phyloP scores from a whole-genome alignment of 2,888 invertebrate genomes.

The Epinotia bilunana region DNA sequence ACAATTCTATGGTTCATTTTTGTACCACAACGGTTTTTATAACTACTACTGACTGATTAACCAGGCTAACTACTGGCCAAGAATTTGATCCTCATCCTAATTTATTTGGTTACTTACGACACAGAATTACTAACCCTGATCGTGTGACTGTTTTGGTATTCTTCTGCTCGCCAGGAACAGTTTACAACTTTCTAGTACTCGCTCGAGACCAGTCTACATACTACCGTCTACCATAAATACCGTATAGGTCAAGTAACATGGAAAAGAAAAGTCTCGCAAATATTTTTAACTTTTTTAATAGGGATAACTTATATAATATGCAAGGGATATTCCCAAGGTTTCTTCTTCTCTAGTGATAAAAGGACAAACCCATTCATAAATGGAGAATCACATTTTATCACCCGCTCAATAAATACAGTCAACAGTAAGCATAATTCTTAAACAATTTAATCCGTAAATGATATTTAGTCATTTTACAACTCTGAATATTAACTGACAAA shows the following conservation, averaged over 20 bases:
- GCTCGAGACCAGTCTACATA: too few species aligned
- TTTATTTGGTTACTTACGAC: too few species aligned
- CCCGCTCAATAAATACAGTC: constrained; percentile 84
- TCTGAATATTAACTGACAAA: constrained; percentile 72
- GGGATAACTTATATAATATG: constrained; percentile 85
- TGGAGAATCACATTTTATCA: constrained; percentile 82
- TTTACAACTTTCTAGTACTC: too few species aligned
- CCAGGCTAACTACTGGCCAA: too few species aligned
- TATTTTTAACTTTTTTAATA: constrained; percentile 83
- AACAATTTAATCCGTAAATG: constrained; percentile 81
- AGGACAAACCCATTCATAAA: constrained; percentile 78
- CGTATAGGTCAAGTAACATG: neutral
- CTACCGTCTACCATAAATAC: too few species aligned
- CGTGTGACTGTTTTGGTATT: too few species aligned
- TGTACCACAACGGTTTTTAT: too few species aligned
- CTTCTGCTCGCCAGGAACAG: too few species aligned
- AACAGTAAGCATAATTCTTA: constrained; percentile 84
- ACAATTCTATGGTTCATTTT: too few species aligned
- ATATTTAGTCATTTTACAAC: constrained; percentile 80
- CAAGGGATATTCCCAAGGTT: constrained; percentile 82
- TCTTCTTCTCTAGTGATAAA: constrained; percentile 81
- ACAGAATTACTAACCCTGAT: too few species aligned
- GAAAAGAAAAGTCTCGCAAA: constrained; percentile 58
- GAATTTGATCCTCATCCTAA: too few species aligned
- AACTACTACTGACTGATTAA: too few species aligned